These are phyloP conservation scores for Agrochola litura DNA, from an alignment of 2,888 invertebrate genomes.

Conservation along the genomic window DNA sequence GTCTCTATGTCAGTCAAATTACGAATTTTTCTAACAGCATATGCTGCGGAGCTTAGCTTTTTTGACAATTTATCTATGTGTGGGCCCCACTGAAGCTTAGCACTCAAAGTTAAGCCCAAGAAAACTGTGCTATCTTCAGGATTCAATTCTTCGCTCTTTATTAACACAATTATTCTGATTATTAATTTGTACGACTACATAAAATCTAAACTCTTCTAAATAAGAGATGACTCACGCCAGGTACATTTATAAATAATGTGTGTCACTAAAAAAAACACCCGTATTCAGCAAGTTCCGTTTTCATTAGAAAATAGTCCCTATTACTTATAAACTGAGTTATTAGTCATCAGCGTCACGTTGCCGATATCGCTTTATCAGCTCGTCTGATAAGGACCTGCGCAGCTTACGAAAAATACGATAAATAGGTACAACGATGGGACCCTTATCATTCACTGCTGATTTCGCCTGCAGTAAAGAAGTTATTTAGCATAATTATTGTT, in stretches of 20 bases:
- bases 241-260: not conserved
- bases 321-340: conserved; percentile 19
- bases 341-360: conserved; percentile 62
- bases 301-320: conserved; percentile 9
- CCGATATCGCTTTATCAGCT: conserved; percentile 60
- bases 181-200: not conserved
- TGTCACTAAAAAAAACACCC: not conserved
- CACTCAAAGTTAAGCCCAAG: no score
- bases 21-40: no score
- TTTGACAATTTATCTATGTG: no score
- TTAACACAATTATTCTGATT: no score
- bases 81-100: no score
- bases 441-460: conserved; percentile 65
- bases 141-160: no score
- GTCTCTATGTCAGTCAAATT: no score
- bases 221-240: conserved; percentile 12
- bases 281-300: not conserved
- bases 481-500: conserved; percentile 35
- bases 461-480: conserved; percentile 57
- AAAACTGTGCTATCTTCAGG: no score
- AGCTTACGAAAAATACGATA: conserved; percentile 66
- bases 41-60: no score
- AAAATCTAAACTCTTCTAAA: not conserved
- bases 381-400: conserved; percentile 56
- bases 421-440: conserved; percentile 65